Base-by-base conservation (phyloP, 2,888 invertebrate species). In the Augochlorella aurata region DNA sequence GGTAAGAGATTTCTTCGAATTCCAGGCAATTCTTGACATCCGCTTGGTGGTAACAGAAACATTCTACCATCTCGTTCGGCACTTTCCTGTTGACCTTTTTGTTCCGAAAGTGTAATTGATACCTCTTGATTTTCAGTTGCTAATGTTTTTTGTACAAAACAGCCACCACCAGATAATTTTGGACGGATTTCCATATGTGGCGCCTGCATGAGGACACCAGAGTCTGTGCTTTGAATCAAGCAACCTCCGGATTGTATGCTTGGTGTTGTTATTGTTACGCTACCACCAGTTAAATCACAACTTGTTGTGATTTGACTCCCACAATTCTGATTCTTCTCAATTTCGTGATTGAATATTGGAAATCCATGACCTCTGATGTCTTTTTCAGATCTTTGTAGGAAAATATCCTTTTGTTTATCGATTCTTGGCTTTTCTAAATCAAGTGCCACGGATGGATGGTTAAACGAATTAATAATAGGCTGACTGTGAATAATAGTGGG, bases 1-100 rank as follows among this genome's bases (percentile, higher is more conserved):
- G 73, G n/a, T n/a, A 38, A 24, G 0, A 63, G 16, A 1, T 69
- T 66, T 24, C 84, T 79, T 16, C 91, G 85, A 9, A 76, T 91
- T 0, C 92, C 92, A 0, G 93, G 92, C 5, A 93, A 54, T 49
- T 93, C 93, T 74, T 92, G 92, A 69, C 92, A 93, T 0, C 92
- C 92, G 70, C 92, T 92, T 0, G 92, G 93, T 0, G 90, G 89
- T 29, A 84, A 14, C 16, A 87, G 52, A 16, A 81, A 63, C 66
- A 81, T 84, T 58, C 78, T 75, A 1, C 83, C 70, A 10, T 63
- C 63, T 2, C 66, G 67, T 44, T 52, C 50, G 7, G n/a, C 8
- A 16, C 4, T 77, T n/a, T 81, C 73, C 29, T 65, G 54, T 2
- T 63, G 73, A 66, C 18, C 14, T 24, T 24, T 73, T 4, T 54